A percentile compares a stretch with the other conserved stretches of the same genome.
These are phyloP conservation scores for Hypomesus transpacificus DNA, from an alignment of 2,113 vertebrate genomes.

Conservation along the genomic window DNA sequence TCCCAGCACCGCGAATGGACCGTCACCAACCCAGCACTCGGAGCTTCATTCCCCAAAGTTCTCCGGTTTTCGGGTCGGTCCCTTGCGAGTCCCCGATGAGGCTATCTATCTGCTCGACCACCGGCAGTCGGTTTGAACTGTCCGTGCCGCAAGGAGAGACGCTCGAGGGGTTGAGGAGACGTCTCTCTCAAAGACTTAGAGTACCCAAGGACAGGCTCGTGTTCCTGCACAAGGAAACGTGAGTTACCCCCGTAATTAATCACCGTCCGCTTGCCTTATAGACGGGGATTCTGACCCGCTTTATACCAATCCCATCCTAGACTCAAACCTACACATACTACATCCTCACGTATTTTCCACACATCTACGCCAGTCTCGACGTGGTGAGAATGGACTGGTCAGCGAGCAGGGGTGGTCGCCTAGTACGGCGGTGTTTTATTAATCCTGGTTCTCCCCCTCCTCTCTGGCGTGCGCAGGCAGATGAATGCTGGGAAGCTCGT, in stretches of 20 bases:
- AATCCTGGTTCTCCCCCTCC: background rate
- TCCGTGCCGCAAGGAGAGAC: slow-evolving; percentile 80
- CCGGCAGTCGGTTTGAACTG: slow-evolving; percentile 82
- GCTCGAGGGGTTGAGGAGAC: slow-evolving; percentile 80
- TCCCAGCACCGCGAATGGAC: slow-evolving; percentile 70
- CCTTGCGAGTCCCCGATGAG: slow-evolving; percentile 71
- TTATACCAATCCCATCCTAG: too few species aligned
- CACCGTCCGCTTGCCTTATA: too few species aligned
- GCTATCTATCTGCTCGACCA: slow-evolving; percentile 79
- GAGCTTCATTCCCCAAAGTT: slow-evolving; percentile 70
- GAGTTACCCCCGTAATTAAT: slow-evolving; percentile 45
- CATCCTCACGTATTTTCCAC: too few species aligned
- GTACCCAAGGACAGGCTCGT: slow-evolving; percentile 81
- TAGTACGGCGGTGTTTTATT: background rate
- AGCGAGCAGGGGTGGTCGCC: too few species aligned
- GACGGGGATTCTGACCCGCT: too few species aligned
- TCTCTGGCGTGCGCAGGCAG: slow-evolving; percentile 63
- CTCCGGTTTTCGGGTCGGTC: slow-evolving; percentile 63
- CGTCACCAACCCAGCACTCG: slow-evolving; percentile 68
- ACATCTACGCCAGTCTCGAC: too few species aligned
- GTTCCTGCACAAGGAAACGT: slow-evolving; percentile 84
- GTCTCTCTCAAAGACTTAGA: slow-evolving; percentile 79
- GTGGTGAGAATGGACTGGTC: too few species aligned
- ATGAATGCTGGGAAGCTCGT: slow-evolving; percentile 82
- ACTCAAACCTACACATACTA: background rate